phyloP scores from a whole-genome alignment of 2,888 invertebrate species.

The Leucania comma region DNA sequence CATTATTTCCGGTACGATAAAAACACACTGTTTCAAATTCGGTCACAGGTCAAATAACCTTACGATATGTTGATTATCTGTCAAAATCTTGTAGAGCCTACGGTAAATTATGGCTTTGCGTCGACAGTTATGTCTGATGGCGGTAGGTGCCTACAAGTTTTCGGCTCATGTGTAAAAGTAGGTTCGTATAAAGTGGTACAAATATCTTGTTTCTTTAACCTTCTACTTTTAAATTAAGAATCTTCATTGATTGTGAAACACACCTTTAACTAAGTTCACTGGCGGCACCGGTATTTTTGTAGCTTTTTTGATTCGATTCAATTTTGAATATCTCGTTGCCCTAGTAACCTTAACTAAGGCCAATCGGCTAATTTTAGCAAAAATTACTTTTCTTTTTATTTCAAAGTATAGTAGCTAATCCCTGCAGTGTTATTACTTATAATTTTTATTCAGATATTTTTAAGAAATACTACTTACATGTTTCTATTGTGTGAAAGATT shows the following conservation, averaged over 20 bases:
- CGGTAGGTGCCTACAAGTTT: slow-evolving; percentile 60
- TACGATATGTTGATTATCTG: slow-evolving; percentile 51
- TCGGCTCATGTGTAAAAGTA: slow-evolving; percentile 62
- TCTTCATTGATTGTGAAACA: slow-evolving; percentile 22
- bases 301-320: slow-evolving; percentile 5
- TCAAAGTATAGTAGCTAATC: too few species aligned
- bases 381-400: too few species aligned
- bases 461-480: too few species aligned
- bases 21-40: slow-evolving; percentile 32
- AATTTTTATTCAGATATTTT: too few species aligned
- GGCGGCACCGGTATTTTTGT: slow-evolving; percentile 18
- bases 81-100: slow-evolving; percentile 64
- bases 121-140: slow-evolving; percentile 64
- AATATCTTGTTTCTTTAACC: slow-evolving; percentile 43
- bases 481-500: too few species aligned
- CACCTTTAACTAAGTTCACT: slow-evolving; percentile 23
- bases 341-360: too few species aligned
- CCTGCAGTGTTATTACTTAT: too few species aligned
- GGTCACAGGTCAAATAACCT: slow-evolving; percentile 50
- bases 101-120: slow-evolving; percentile 64
- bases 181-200: slow-evolving; percentile 55
- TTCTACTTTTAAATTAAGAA: slow-evolving; percentile 27
- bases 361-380: too few species aligned
- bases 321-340: slow-evolving; percentile 18
- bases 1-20: slow-evolving; percentile 18